These are phyloP conservation scores for Staurois parvus DNA, from an alignment of 2,797 vertebrate genomes.

Conservation along the genomic window DNA sequence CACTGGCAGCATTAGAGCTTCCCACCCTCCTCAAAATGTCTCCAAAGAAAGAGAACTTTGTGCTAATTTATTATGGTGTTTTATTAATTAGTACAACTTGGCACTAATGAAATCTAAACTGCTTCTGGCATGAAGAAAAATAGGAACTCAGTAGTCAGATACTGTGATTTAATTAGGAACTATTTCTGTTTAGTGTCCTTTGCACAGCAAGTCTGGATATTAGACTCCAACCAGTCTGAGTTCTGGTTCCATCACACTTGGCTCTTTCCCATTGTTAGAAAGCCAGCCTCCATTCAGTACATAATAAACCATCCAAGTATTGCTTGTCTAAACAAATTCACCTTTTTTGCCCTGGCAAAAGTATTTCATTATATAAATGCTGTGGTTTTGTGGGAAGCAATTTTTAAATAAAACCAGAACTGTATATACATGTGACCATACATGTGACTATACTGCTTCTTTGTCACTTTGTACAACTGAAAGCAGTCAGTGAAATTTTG, in stretches of 20 bases:
- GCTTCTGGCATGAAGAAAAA: slow-evolving; percentile 28
- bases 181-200: slow-evolving; percentile 1
- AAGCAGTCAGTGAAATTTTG: no score
- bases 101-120: slow-evolving; percentile 31
- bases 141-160: slow-evolving; percentile 13
- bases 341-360: no score
- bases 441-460: no score
- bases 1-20: slow-evolving; percentile 23
- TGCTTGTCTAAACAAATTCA: no score
- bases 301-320: no score
- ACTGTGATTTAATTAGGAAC: slow-evolving; percentile 26
- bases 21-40: slow-evolving; percentile 38
- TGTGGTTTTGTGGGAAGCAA: no score
- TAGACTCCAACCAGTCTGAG: slow-evolving; percentile 10
- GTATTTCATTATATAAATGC: no score
- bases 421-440: no score
- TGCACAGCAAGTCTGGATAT: neutral
- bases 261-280: slow-evolving; percentile 36
- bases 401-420: no score
- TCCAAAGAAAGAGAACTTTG: slow-evolving; percentile 29
- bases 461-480: no score
- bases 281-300: neutral
- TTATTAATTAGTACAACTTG: slow-evolving; percentile 53
- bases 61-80: slow-evolving; percentile 53
- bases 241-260: neutral